Evolutionary conservation across 2,888 invertebrate species (phyloP).

Genomic region (Notodonta ziczac): DNA sequence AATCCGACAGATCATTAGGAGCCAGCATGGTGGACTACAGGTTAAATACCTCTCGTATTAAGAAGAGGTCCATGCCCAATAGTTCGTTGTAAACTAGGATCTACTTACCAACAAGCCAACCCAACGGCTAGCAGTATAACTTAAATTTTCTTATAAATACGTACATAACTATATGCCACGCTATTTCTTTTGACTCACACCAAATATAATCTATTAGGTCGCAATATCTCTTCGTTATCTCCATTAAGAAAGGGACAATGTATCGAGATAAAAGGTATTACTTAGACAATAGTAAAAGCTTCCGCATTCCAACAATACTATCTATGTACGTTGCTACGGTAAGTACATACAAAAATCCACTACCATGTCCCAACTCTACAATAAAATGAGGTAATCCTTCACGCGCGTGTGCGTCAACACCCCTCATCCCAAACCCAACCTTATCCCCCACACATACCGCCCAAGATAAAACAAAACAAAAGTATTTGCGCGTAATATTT

Average conservation of each 20-base stretch:
- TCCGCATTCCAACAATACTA: conserved; percentile 4
- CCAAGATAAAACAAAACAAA: neutral
- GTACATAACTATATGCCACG: no score
- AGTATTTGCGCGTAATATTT: conserved; percentile 13
- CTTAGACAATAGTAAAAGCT: neutral
- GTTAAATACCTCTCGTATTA: no score
- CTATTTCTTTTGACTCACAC: no score
- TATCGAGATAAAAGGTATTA: neutral
- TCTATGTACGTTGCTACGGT: neutral
- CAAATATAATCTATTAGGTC: no score
- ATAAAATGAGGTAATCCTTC: conserved; percentile 2
- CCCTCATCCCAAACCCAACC: neutral
- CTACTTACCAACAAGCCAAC: no score
- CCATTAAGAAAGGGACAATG: neutral
- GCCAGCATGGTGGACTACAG: no score
- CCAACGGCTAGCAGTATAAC: no score
- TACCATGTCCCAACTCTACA: neutral
- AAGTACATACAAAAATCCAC: neutral
- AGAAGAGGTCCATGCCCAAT: no score
- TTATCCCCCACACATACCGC: neutral
- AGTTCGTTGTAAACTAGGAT: no score
- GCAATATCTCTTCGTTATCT: neutral
- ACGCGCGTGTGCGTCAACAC: neutral
- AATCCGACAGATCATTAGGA: no score
- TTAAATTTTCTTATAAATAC: no score